Base-by-base conservation (phyloP, 2,888 invertebrate genomes). In the Pristionchus fissidentatus region DNA sequence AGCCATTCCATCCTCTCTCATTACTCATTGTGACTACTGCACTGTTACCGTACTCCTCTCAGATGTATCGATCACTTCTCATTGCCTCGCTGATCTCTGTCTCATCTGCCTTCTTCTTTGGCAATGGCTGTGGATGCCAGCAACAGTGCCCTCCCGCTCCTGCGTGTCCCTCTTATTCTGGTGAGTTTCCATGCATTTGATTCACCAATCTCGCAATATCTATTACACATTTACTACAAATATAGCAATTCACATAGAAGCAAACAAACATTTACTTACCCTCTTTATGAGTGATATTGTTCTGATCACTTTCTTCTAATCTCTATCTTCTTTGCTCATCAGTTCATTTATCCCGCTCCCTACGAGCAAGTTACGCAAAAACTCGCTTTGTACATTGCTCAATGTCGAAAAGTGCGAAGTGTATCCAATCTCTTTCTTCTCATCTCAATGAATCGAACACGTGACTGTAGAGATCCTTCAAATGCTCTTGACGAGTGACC, bases 91-190 rank as follows among this genome's bases (percentile, higher is more conserved):
- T 85, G 46, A 80, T 77, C 75, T 52, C 77, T 35, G 49, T 82
- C 49, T 60, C 85, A 7, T 83, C 86, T 35, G 84, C 86, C 0
- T 85, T 86, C 84, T 86, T 87, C 86, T 87, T 87, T 79, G 86
- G 86, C 22, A 86, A 86, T 80, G 86, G 85, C 43, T 85, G 85
- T 70, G 85, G 84, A 49, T 86, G 57, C 55, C 52, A 32, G 10
- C 22, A 29, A 29, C 43, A 49, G 22, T 70, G 66, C 35, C 85
- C 85, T 0, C 85, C 85, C 32, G 84, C 85, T 1, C 85, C 85
- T 49, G 46, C 26, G n/a, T 66, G 38, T 7, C 32, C 41, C 29
- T 7, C 80, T 60, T 29, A 26, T 22, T 55, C n/a, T 55, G 29
- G 22, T 57, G 57, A 57, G 15, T 26, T 57, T 57, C 57, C 10